These are phyloP conservation scores for Melanerpes formicivorus DNA, from an alignment of 2,113 vertebrate species.

Conservation along the genomic window DNA sequence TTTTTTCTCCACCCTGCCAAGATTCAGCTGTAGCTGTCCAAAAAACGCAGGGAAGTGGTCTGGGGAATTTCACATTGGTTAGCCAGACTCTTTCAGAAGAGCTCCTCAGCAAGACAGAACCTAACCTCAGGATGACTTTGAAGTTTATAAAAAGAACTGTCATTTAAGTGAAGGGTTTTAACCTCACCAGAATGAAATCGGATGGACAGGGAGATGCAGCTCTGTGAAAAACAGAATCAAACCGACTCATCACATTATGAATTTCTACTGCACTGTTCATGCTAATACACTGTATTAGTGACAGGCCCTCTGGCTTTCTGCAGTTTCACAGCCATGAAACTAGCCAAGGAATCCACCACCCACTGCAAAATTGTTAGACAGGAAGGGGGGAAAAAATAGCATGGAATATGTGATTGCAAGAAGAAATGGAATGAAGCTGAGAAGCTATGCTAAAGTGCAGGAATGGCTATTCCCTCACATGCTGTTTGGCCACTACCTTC, in stretches of 20 bases:
- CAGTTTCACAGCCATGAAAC: constrained; percentile 55
- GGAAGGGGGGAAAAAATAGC: background rate
- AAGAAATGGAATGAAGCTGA: constrained; percentile 19
- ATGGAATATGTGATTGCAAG: background rate
- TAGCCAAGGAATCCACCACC: constrained; percentile 28
- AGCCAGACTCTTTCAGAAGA: constrained; percentile 43
- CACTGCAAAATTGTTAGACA: constrained; percentile 18
- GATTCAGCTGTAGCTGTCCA: constrained; percentile 39
- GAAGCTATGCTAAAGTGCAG: background rate
- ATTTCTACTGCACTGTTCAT: constrained; percentile 55
- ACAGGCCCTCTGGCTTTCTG: constrained; percentile 68
- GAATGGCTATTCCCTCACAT: background rate
- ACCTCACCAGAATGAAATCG: constrained; percentile 64
- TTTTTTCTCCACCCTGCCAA: constrained; percentile 40
- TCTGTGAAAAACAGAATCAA: constrained; percentile 67
- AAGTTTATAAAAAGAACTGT: constrained; percentile 76
- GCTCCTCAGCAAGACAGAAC: constrained; percentile 54
- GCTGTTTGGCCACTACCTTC: background rate
- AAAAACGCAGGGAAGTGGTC: constrained; percentile 29
- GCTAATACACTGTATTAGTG: constrained; percentile 49
- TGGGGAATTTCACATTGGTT: constrained; percentile 48
- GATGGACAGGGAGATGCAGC: constrained; percentile 63
- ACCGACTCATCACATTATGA: constrained; percentile 72
- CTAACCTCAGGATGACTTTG: constrained; percentile 71
- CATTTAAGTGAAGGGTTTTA: constrained; percentile 67